Conservation (phyloP, 2,113 vertebrate genomes). For the Zosterops hypoxanthus region DNA sequence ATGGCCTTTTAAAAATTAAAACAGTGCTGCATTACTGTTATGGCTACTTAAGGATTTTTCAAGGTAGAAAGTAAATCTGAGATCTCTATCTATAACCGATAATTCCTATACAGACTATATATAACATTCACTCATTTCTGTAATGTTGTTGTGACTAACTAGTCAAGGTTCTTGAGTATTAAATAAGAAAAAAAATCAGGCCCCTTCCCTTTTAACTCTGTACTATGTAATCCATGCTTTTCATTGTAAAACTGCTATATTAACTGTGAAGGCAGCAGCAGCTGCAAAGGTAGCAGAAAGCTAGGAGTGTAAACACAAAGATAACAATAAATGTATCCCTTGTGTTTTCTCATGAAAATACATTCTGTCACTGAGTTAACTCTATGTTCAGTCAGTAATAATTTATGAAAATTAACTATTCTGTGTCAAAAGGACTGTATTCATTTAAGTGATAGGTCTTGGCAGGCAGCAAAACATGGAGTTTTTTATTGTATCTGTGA, state of each 20-base stretch:
- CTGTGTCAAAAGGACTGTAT: conserved; percentile 26
- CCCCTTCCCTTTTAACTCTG: neutral
- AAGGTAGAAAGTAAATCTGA: neutral
- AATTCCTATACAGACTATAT: neutral
- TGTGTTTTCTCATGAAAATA: neutral
- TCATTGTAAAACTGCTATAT: conserved; percentile 10
- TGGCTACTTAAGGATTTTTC: neutral
- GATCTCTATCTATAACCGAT: neutral
- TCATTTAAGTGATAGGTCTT: conserved; percentile 27
- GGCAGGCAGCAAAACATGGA: neutral
- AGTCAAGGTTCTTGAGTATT: neutral
- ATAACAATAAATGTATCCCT: neutral
- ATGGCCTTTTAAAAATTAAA: neutral
- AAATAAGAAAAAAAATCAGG: neutral
- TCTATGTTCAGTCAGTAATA: conserved; percentile 15
- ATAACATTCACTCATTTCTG: neutral
- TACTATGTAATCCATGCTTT: neutral
- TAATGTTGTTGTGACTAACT: neutral
- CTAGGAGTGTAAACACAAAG: neutral
- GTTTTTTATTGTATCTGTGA: neutral
- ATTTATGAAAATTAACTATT: conserved; percentile 64
- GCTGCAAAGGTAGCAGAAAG: conserved; percentile 27
- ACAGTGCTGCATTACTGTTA: neutral
- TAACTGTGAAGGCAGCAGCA: conserved; percentile 11
- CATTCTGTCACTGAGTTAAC: conserved; percentile 17